phyloP scores from a whole-genome alignment of 23 tunicate species.

The Trididemnum nubilum region DNA sequence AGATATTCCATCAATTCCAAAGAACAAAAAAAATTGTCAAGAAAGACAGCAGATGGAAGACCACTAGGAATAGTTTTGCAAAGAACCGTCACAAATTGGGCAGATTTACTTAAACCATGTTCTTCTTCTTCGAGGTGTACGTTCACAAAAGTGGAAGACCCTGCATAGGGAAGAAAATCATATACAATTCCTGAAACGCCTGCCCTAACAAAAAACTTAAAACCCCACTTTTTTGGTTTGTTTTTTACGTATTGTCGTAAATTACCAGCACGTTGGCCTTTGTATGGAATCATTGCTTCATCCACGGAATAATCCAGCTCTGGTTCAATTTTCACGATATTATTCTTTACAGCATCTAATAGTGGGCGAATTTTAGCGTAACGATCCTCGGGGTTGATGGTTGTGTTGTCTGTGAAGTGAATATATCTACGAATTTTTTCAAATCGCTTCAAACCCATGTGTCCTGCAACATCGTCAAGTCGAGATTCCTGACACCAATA shows the following conservation, averaged over 20 bases:
- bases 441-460: constrained; percentile 23
- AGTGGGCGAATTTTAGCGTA: constrained; percentile 5
- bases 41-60: neutral
- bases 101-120: constrained; percentile 5
- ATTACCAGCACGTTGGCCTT: constrained; percentile 13
- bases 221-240: too few species aligned
- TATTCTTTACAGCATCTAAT: neutral
- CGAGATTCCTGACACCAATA: constrained; percentile 15
- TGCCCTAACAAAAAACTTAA: constrained; percentile 12
- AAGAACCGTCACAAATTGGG: constrained; percentile 23
- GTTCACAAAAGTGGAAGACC: neutral
- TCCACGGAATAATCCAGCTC: constrained; percentile 9
- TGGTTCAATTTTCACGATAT: constrained; percentile 12
- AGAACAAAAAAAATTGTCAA: constrained; percentile 24
- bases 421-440: constrained; percentile 9
- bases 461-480: neutral
- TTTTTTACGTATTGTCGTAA: constrained; percentile 12
- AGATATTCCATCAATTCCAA: constrained; percentile 14
- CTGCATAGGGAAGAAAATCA: constrained; percentile 16
- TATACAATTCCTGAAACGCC: constrained; percentile 20
- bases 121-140: constrained; percentile 8
- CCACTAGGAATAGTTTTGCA: constrained; percentile 29
- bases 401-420: constrained; percentile 18
- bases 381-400: constrained; percentile 16
- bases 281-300: constrained; percentile 34